Evolutionary conservation across 2,113 vertebrate genomes (phyloP).

Genomic region (Podarcis raffonei): DNA sequence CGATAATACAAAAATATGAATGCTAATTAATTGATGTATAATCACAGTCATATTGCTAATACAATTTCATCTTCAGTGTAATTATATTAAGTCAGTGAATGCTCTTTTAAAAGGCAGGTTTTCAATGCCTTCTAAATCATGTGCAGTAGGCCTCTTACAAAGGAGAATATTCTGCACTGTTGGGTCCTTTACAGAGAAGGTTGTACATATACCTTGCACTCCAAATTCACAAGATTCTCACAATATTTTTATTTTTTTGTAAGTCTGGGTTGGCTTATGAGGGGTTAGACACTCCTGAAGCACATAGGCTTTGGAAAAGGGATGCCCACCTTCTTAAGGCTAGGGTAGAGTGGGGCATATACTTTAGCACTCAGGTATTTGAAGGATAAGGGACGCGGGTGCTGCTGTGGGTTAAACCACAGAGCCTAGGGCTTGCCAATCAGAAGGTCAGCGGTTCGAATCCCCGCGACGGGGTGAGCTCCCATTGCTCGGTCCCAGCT

Average conservation of each 20-base stretch:
- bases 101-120: background rate
- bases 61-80: background rate
- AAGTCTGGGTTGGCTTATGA: no score
- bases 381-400: no score
- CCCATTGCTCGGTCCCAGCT: no score
- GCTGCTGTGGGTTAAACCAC: no score
- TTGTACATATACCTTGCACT: background rate
- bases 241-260: no score
- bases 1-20: background rate
- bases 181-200: background rate
- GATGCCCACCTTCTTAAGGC: no score
- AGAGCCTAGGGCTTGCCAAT: no score
- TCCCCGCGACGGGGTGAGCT: fast-evolving
- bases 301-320: no score
- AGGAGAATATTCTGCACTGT: background rate
- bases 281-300: no score
- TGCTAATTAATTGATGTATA: background rate
- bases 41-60: background rate
- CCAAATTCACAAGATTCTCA: background rate
- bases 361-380: no score
- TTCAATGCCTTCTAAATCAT: background rate
- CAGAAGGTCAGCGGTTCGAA: no score
- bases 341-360: no score
- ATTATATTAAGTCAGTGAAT: background rate
- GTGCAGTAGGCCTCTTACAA: background rate